These are phyloP conservation scores for Cairina moschata DNA, from an alignment of 2,113 vertebrate genomes.

Conservation along the genomic window DNA sequence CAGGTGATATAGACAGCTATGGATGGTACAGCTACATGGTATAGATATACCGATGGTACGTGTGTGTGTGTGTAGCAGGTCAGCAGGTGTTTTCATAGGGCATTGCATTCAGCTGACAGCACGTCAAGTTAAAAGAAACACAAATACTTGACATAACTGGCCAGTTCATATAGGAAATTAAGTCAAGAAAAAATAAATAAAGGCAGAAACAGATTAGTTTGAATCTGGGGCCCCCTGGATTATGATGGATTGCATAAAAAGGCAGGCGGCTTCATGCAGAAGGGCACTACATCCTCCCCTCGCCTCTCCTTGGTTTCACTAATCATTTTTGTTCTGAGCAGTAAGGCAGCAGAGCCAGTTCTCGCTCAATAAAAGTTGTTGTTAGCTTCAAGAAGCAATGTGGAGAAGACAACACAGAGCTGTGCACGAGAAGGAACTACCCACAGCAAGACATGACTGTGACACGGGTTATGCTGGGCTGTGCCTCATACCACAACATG, in stretches of 20 bases:
- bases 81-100: constrained; percentile 59
- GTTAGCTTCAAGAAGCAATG: constrained; percentile 10
- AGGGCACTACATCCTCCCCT: not conserved
- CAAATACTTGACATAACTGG: constrained; percentile 57
- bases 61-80: constrained; percentile 6
- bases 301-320: constrained; percentile 1
- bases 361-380: constrained; percentile 20
- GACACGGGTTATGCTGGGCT: fast-evolving
- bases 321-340: constrained; percentile 4
- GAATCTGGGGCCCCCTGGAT: constrained; percentile 22
- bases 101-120: constrained; percentile 45
- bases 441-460: fast-evolving
- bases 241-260: constrained; percentile 11
- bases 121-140: constrained; percentile 43
- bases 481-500: not conserved
- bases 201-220: constrained; percentile 21
- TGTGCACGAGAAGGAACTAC: not conserved
- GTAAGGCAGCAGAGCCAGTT: not conserved
- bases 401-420: not conserved
- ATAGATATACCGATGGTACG: not conserved
- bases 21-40: not conserved
- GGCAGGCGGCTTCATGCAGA: constrained; percentile 2
- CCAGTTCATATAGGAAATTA: constrained; percentile 54
- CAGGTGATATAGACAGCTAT: not conserved
- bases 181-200: constrained; percentile 46